Evolutionary conservation across 2,888 invertebrate genomes (phyloP), one percentile per base, ranked within the genome.

Genomic region (Melieria omissa): DNA sequence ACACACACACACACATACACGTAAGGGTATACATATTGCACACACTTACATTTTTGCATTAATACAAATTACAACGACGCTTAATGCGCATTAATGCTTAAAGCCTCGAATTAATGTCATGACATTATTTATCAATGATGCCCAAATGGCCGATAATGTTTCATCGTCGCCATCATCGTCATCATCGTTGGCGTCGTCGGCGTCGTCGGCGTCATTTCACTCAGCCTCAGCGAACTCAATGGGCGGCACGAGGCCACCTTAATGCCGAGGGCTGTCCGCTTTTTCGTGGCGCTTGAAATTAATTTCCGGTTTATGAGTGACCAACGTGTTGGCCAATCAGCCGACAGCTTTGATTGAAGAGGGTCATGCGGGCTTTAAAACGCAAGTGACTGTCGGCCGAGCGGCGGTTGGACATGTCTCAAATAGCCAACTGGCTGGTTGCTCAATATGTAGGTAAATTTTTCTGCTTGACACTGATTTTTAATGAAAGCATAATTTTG

Each of bases 81-180:
- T 70, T 70, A 70, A 70, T 70, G 70, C 41, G 70, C 70, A 62
- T 70, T 70, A 70, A 70, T 64, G 42, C 63, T 70, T 63, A 64
- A 74, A 64, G 65, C 47, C 61, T 66, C 74, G 75, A 72, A 82
- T 82, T 82, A 82, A 82, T 81, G 81, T 76, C 55, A 73, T 67
- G 73, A 78, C 82, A 81, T 81, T 80, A 80, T 82, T 80, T 81
- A 81, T 82, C 82, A 81, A 82, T 82, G 81, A 78, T 76, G 76
- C 81, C 80, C 82, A 73, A 80, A 82, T 75, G 82, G 74, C 79
- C 81, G 80, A 81, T 80, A 81, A 81, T 78, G 78, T 78, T 78
- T 75, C 78, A 78, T 69, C 78, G 74, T 74, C 73, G 71, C 42
- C 67, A 65, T 12, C 42, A 12, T 16, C 54, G 6, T 16, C 54